Conservation (phyloP, 2,113 vertebrate species). For the Onychostoma macrolepis region DNA sequence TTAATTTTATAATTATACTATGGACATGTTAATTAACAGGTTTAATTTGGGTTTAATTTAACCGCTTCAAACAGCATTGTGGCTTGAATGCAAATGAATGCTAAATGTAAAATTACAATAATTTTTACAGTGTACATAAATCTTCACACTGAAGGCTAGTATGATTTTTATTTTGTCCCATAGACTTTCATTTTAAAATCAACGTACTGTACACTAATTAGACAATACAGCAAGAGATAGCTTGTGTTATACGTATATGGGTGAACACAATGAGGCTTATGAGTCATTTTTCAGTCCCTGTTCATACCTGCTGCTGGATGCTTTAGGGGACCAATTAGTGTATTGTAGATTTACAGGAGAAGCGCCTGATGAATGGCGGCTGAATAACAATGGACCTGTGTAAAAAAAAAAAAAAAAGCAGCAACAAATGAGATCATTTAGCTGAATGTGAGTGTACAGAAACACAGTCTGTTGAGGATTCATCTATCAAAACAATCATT, state of each 20-base stretch:
- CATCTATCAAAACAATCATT: not conserved
- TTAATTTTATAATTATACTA: not conserved
- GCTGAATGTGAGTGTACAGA: not conserved
- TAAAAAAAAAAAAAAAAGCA: not conserved
- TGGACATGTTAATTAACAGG: not conserved
- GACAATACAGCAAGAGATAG: not conserved
- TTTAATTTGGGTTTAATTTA: not conserved
- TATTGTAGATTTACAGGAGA: conserved; percentile 1
- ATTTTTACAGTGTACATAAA: not conserved
- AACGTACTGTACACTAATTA: not conserved
- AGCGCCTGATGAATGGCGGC: not conserved
- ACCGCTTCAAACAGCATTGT: not conserved
- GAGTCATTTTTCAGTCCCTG: not conserved
- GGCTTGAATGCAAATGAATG: too few relatives aligned
- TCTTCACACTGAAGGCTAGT: not conserved
- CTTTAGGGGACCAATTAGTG: conserved; percentile 21
- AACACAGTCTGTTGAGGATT: not conserved
- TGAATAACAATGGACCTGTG: not conserved
- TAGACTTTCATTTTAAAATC: not conserved
- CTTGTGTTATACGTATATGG: not conserved
- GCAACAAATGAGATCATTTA: not conserved
- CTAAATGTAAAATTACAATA: not conserved
- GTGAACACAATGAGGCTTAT: not conserved
- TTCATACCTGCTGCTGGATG: not conserved
- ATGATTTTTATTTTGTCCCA: not conserved